Percentiles rank a stretch among this genome's conserved stretches.
These are phyloP conservation scores for Bellardia pandia DNA, from an alignment of 2,888 invertebrate species.

Conservation along the genomic window DNA sequence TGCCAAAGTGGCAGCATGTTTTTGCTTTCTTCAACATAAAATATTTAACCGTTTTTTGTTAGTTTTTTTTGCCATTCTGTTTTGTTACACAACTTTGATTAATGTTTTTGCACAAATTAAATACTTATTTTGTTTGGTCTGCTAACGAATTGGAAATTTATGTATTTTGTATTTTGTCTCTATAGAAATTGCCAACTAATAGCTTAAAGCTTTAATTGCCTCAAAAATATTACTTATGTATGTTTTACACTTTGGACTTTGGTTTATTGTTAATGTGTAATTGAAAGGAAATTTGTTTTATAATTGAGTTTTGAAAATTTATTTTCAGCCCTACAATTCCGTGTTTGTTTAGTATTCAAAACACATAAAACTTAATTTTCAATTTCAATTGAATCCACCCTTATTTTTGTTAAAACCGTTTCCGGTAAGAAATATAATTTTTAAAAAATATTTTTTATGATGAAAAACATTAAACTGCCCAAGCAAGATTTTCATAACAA, in stretches of 20 bases:
- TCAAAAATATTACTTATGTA: neutral
- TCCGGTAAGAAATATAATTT: too few species aligned
- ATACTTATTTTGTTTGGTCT: neutral
- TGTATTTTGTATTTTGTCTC: neutral
- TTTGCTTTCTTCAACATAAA: slow-evolving; percentile 36
- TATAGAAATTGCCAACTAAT: too few species aligned
- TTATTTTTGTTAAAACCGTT: neutral
- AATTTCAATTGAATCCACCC: neutral
- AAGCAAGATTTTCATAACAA: too few species aligned
- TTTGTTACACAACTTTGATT: slow-evolving; percentile 43
- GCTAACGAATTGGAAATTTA: neutral
- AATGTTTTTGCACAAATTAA: slow-evolving; percentile 48
- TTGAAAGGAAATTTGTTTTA: neutral
- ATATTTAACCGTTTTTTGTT: slow-evolving; percentile 33
- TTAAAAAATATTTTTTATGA: too few species aligned
- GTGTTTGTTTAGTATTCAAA: neutral
- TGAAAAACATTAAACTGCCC: too few species aligned
- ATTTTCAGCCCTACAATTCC: neutral
- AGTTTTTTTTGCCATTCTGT: neutral
- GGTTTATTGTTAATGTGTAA: neutral
- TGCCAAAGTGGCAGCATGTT: slow-evolving; percentile 35
- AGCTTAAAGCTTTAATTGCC: neutral
- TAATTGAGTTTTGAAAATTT: neutral
- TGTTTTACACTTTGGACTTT: too few species aligned
- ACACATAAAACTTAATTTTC: slow-evolving; percentile 11